Evolutionary conservation across 2,888 invertebrate species (phyloP).

Genomic region (Dorcus hopei): DNA sequence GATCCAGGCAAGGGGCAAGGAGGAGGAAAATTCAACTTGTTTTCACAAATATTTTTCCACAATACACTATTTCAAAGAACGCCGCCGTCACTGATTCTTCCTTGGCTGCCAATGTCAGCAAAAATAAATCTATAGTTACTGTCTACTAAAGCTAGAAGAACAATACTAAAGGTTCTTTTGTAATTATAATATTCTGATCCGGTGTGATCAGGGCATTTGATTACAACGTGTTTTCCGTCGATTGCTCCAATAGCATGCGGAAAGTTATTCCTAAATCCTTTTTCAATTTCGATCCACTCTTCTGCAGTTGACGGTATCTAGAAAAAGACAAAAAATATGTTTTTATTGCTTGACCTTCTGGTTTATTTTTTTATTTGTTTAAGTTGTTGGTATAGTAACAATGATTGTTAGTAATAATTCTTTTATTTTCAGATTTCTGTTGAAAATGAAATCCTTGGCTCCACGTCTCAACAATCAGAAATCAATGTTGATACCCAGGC

Average conservation of each 20-base stretch:
- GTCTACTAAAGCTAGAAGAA: no score
- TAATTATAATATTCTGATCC: slow-evolving; percentile 11
- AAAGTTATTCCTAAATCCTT: slow-evolving; percentile 5
- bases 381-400: no score
- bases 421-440: neutral
- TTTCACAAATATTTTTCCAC: neutral
- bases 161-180: slow-evolving; percentile 6
- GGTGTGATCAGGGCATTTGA: slow-evolving; percentile 2
- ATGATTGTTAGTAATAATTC: no score
- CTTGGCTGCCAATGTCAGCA: no score
- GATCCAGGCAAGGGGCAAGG: neutral
- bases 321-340: neutral
- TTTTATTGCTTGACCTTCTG: neutral
- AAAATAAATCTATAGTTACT: no score
- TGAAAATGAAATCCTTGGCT: neutral
- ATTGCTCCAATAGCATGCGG: slow-evolving; percentile 8
- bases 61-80: slow-evolving; percentile 3
- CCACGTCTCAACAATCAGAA: neutral
- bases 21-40: neutral
- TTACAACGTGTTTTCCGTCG: slow-evolving; percentile 14
- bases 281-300: neutral
- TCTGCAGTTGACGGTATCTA: neutral
- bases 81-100: neutral
- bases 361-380: no score
- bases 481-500: neutral